Conservation (phyloP, 2,113 vertebrate species). For the Cepphus grylle region DNA sequence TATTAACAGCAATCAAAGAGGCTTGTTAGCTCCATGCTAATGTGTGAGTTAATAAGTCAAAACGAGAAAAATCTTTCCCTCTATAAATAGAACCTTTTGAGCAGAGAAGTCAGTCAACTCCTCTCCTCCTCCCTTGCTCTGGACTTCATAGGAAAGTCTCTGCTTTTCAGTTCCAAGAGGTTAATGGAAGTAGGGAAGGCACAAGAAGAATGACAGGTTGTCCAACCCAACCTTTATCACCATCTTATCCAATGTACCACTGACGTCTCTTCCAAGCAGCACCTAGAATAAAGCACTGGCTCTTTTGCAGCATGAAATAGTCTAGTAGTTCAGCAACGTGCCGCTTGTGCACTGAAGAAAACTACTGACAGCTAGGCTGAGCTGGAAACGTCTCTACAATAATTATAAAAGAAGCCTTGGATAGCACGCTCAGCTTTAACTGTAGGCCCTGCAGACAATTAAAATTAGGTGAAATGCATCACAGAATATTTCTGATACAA, state of each 20-base stretch:
- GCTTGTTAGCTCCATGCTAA: not conserved
- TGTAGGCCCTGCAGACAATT: not conserved
- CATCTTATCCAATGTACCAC: not conserved
- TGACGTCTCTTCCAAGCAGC: not conserved
- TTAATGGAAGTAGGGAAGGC: not conserved
- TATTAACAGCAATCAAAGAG: not conserved
- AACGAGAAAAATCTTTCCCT: not conserved
- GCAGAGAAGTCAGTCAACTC: not conserved
- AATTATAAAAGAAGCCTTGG: not conserved
- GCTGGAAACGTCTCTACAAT: not conserved
- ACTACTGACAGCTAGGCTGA: not conserved
- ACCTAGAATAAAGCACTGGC: not conserved
- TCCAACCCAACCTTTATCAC: not conserved
- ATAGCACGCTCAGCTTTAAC: not conserved
- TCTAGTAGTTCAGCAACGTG: not conserved
- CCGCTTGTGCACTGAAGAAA: not conserved
- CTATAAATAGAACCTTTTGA: not conserved
- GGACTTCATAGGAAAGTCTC: not conserved
- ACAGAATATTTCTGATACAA: not conserved
- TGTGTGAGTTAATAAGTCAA: not conserved
- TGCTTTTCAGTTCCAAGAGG: not conserved
- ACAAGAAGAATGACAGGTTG: not conserved
- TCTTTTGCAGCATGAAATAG: not conserved
- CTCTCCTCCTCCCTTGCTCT: not conserved
- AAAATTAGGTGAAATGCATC: not conserved